Base-by-base conservation (phyloP, 2,113 vertebrate species). In the Chloropsis cyanopogon region DNA sequence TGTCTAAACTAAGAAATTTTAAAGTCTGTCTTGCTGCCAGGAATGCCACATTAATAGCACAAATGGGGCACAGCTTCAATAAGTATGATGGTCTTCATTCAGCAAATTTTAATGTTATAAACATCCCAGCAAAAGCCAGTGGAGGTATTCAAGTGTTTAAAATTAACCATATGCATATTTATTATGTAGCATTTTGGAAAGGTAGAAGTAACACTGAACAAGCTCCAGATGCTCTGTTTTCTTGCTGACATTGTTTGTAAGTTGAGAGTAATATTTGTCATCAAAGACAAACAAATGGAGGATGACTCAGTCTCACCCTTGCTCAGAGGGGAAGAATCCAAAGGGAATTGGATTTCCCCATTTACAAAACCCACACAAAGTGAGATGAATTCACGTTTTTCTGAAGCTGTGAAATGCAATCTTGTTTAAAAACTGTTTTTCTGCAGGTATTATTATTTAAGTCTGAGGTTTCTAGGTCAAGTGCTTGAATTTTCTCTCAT, bases 201-300 rank as follows among this genome's bases (percentile, higher is more conserved):
- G 26, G 10, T 72, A 19, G 42, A 82, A 71, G 19, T 29, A 64
- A n/a, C 61, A 69, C 53, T 54, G 56, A 82, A 76, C 25, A 64
- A 60, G 37, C 5, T 84, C 49, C 92, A 94, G 75, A 76, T 91
- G 59, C 70, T 61, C 77, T 61, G 24, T 90, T 87, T 88, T 90
- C 82, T 72, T 88, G 66, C 85, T 88, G 92, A 93, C 88, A 90
- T 92, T 82, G 63, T 90, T 93, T 94, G 75, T 78, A 88, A 80
- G 70, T 85, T 72, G 75, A 90, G 54, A 93, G 57, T 35, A 93
- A 72, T 90, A 82, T 82, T 91, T 71, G 5, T 94, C 92, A 96
- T 72, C 85, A 93, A 95, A 96, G 78, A 50, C 57, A 95, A 95
- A 91, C 61, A 94, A 95, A 95, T 13, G 24, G 65, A 82, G 21